Evolutionary conservation across 1,140 invertebrate species (phyloP), one percentile per base, ranked within the genome.

Genomic region (Drosophila albomicans): DNA sequence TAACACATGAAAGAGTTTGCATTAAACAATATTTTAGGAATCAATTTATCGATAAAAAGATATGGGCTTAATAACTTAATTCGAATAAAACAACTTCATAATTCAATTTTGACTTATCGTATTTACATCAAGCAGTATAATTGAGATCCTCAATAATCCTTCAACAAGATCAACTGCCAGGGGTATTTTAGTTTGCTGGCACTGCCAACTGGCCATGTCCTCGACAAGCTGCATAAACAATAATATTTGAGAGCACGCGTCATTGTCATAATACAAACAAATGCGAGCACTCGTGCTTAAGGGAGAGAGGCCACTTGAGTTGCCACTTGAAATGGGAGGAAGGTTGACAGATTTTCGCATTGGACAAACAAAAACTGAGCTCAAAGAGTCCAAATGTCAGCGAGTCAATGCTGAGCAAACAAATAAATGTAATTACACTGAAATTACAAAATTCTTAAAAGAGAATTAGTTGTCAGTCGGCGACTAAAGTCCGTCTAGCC

Each of bases 401-500:
- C 64, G 75, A 80, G 80, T 88, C 84, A 88, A 84, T 51, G 84
- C 84, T 89, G 77, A 78, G 75, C 85, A 87, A 87, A 87, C 80
- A 87, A 84, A 88, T 88, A 77, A 89, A 84, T 88, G 84, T 88
- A 84, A 87, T 84, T 87, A 87, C 82, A 78, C 46, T 68, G 74
- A 88, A 82, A 89, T 88, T 88, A 87, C 84, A 68, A 67, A 88
- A 88, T 74, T 69, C 79, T 82, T 74, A 75, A 84, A 77, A 58
- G 61, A 80, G 70, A 79, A 87, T 86, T 87, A 86, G 82, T 79
- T 73, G 49, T 15, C 54, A 32, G 41, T 28, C 15, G 8, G 3
- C 25, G 16, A 41, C 38, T 66, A 35, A 45, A 20, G 10, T 0
- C 13, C 7, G 8, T 20, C 38, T 13, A 5, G 35, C 11, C 3